Conservation (phyloP, 2,888 invertebrate genomes). For the Venusia cambrica region DNA sequence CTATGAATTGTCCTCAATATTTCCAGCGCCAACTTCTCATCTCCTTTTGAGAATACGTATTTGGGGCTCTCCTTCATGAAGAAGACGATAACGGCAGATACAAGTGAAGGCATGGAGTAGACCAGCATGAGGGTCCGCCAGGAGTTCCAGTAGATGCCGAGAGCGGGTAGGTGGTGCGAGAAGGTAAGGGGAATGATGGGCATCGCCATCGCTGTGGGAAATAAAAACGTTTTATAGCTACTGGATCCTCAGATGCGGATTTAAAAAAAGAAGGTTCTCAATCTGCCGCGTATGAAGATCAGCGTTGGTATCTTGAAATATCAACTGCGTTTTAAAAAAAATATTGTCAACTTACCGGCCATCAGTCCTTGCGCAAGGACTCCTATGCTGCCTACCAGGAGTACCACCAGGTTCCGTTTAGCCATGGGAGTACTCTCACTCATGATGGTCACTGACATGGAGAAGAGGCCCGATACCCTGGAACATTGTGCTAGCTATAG, state of each 20-base stretch:
- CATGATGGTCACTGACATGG: slow-evolving; percentile 49
- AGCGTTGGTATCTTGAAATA: too few relatives aligned
- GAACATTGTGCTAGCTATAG: too few relatives aligned
- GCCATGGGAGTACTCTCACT: slow-evolving; percentile 53
- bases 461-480: slow-evolving; percentile 52
- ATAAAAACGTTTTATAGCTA: too few relatives aligned
- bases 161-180: slow-evolving; percentile 49
- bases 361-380: slow-evolving; percentile 50
- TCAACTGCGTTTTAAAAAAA: too few relatives aligned
- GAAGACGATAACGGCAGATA: slow-evolving; percentile 78
- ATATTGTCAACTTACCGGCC: slow-evolving; percentile 43
- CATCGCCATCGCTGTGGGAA: slow-evolving; percentile 83
- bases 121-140: slow-evolving; percentile 88
- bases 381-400: slow-evolving; percentile 53
- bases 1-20: slow-evolving; percentile 52
- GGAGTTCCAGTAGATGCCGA: slow-evolving; percentile 82
- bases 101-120: slow-evolving; percentile 82
- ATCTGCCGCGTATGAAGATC: too few relatives aligned
- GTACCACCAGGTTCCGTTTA: slow-evolving; percentile 46
- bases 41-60: slow-evolving; percentile 83
- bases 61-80: slow-evolving; percentile 89
- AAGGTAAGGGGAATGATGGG: slow-evolving; percentile 81
- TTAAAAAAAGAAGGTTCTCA: too few relatives aligned
- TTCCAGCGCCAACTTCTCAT: slow-evolving; percentile 74
- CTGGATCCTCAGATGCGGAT: too few relatives aligned